phyloP scores from a whole-genome alignment of 2,888 invertebrate genomes.

The Ditula angustiorana region DNA sequence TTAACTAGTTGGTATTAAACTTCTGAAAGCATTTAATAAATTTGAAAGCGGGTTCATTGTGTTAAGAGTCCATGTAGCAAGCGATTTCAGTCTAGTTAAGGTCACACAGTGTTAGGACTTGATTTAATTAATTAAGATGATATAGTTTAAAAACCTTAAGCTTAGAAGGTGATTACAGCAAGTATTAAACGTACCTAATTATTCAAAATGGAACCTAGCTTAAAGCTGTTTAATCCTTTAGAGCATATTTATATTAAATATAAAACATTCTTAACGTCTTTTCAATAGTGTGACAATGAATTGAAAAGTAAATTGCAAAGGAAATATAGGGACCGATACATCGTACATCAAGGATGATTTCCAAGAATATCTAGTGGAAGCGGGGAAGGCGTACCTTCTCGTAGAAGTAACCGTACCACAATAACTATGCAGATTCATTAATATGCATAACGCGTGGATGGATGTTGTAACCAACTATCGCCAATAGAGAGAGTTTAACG shows the following conservation, averaged over 20 bases:
- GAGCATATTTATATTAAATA: conserved; percentile 37
- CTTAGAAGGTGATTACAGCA: conserved; percentile 15
- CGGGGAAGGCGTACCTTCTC: conserved; percentile 26
- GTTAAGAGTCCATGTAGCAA: neutral
- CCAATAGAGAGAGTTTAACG: conserved; percentile 67
- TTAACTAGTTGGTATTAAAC: conserved; percentile 32
- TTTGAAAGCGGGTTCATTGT: conserved; percentile 12
- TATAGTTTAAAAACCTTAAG: conserved; percentile 13
- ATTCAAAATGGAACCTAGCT: conserved; percentile 17
- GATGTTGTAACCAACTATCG: conserved; percentile 67
- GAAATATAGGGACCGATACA: conserved; percentile 11
- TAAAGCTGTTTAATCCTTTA: conserved; percentile 33
- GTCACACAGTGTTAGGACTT: conserved; percentile 15
- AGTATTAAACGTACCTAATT: conserved; percentile 21
- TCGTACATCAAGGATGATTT: conserved; percentile 9
- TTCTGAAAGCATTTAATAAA: conserved; percentile 14
- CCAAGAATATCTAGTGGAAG: neutral
- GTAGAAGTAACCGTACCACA: conserved; percentile 58
- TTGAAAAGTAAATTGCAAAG: conserved; percentile 23
- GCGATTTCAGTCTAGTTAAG: conserved; percentile 9
- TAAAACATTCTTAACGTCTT: conserved; percentile 29
- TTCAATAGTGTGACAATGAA: conserved; percentile 30
- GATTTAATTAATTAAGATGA: conserved; percentile 20
- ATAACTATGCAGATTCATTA: conserved; percentile 66
- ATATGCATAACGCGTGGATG: conserved; percentile 76